Percentiles rank a stretch among this genome's conserved stretches.
These are phyloP conservation scores for Lepidurus couesii DNA, from an alignment of 1,140 invertebrate genomes.

Conservation along the genomic window DNA sequence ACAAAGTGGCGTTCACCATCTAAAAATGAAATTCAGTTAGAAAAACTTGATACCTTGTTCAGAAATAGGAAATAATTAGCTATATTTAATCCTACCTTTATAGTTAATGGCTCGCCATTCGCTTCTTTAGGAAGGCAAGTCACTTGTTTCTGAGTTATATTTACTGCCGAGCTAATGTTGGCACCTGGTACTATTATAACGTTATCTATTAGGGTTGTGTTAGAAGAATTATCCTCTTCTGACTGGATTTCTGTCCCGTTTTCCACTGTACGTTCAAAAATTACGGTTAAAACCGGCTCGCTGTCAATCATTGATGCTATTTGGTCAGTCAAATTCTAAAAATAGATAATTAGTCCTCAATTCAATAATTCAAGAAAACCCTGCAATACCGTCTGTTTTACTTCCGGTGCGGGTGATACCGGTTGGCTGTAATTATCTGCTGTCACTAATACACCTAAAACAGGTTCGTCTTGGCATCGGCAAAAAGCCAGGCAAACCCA, in stretches of 20 bases:
- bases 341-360: neutral
- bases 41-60: neutral
- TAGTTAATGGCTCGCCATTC: neutral
- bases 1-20: slow-evolving; percentile 49
- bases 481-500: neutral
- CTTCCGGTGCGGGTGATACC: neutral
- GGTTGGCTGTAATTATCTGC: neutral
- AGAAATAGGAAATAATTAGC: neutral
- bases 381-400: neutral
- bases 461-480: neutral
- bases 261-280: neutral
- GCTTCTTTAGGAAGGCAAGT: slow-evolving; percentile 27
- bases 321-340: neutral
- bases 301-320: neutral
- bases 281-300: neutral
- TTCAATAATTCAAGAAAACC: neutral
- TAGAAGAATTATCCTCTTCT: neutral
- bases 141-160: slow-evolving; percentile 25
- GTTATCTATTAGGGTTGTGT: neutral
- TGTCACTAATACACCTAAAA: neutral
- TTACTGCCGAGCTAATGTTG: neutral
- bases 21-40: slow-evolving; percentile 26
- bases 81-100: slow-evolving; percentile 17
- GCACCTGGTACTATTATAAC: slow-evolving; percentile 1
- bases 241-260: neutral